Evolutionary conservation across 2,888 invertebrate genomes (phyloP), one percentile per base, ranked within the genome.

Genomic region (Orgyia antiqua): DNA sequence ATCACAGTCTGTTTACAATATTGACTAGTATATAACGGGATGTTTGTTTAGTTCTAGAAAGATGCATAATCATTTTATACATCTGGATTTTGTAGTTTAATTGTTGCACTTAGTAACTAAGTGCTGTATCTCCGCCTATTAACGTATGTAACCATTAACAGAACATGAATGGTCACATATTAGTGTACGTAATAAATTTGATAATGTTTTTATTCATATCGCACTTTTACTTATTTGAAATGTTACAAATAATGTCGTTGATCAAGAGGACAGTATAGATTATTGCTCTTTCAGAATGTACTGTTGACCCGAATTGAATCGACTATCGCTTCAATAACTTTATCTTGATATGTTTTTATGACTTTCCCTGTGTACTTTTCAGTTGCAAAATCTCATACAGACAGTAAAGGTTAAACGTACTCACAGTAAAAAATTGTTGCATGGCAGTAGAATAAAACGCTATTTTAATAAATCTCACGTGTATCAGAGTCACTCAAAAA

Each of bases 71-170:
- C 70, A 56, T 70, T 76, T 78, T 80, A 78, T 83, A 78, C 82
- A 77, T 80, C 79, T 68, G 75, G 74, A 78, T 73, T 15, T 74
- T 65, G 82, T 84, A 84, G 84, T 82, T 78, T 82, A 76, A 83
- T 79, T 79, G 52, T 67, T 73, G 79, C 83, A 84, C 84, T 82
- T 80, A 76, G 68, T 15, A 4, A 15, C n/a, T 78, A 82, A 80
- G 80, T 82, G 79, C 82, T 71, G 73, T 73, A 68, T 82, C 77
- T 86, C 86, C 86, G 86, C 86, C 86, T 86, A 86, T 86, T 83
- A 83, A 76, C 58, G 68, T 80, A 75, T 80, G 74, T 82, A 79
- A 79, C 79, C 80, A 78, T 80, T 52, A 75, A 68, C 73, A 74
- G 65, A 64, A 71, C 73, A 76, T 58, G 67, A 71, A 77, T 84